Percentiles rank a stretch among this genome's conserved stretches.
Evolutionary conservation across 2,797 vertebrate genomes (phyloP).

Genomic region (Bradypodion pumilum): DNA sequence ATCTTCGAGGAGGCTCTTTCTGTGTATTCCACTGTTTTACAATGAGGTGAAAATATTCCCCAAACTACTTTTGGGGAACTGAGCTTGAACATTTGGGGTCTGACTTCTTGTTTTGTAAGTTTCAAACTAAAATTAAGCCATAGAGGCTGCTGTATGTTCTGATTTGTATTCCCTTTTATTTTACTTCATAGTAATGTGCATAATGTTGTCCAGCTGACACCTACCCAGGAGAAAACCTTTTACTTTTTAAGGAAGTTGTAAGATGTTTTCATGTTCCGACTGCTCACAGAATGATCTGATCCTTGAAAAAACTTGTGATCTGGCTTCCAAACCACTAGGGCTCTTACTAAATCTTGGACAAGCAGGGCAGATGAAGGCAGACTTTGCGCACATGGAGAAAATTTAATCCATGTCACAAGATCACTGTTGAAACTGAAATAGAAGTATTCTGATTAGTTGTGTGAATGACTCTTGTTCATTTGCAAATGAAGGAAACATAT

Average conservation of each 20-base stretch:
- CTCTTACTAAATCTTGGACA: not conserved
- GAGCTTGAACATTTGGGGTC: not conserved
- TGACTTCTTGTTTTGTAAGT: not conserved
- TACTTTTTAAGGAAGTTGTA: constrained; percentile 15
- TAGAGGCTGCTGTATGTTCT: not conserved
- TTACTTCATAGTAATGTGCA: not conserved
- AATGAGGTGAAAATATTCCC: not conserved
- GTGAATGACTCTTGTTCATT: not conserved
- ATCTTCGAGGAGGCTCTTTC: too few relatives aligned
- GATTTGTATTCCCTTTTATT: not conserved
- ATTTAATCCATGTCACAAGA: not conserved
- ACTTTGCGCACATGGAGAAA: not conserved
- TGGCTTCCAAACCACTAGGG: not conserved
- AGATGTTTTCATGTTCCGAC: not conserved
- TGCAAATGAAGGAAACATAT: not conserved
- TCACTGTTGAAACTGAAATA: not conserved
- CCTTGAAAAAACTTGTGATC: constrained; percentile 2
- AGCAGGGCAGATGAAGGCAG: not conserved
- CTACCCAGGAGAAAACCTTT: not conserved
- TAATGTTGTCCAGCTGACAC: not conserved
- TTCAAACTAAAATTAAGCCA: not conserved
- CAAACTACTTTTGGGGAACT: not conserved
- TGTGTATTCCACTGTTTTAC: too few relatives aligned
- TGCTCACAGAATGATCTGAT: not conserved
- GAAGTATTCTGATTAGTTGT: not conserved